Evolutionary conservation across 2,113 vertebrate genomes (phyloP).

Genomic region (Cisticola juncidis): DNA sequence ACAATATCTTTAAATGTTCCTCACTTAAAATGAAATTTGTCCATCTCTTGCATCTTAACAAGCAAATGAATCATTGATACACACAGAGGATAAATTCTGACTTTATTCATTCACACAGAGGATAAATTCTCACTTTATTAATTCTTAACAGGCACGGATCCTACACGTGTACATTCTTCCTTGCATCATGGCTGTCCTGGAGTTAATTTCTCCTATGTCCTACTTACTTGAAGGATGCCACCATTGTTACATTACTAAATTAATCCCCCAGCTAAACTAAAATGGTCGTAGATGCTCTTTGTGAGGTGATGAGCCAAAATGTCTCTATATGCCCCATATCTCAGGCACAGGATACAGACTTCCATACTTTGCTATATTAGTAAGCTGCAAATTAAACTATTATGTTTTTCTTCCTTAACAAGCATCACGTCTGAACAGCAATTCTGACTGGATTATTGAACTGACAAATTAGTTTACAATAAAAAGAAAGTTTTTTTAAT

Average conservation of each 20-base stretch:
- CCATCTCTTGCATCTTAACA: background rate
- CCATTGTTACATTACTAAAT: background rate
- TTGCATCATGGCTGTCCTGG: rapidly evolving
- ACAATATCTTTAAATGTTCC: background rate
- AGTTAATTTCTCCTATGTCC: background rate
- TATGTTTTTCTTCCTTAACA: background rate
- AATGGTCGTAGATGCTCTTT: background rate
- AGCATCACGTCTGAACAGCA: background rate
- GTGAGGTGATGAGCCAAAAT: background rate
- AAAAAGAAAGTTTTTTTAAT: background rate
- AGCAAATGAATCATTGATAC: background rate
- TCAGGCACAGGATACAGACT: background rate
- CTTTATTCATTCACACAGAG: background rate
- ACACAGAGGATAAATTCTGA: background rate
- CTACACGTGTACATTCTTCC: background rate
- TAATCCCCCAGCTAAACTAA: background rate
- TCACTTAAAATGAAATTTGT: background rate
- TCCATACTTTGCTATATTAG: background rate
- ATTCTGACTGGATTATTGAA: background rate
- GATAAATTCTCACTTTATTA: background rate
- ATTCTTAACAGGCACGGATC: background rate
- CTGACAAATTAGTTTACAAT: background rate
- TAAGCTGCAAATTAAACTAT: background rate
- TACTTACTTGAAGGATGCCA: background rate
- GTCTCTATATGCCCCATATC: background rate